Evolutionary conservation across 35 echinoderm and acorn worm genomes (phyloP).

Genomic region (Heliocidaris erythrogramma): DNA sequence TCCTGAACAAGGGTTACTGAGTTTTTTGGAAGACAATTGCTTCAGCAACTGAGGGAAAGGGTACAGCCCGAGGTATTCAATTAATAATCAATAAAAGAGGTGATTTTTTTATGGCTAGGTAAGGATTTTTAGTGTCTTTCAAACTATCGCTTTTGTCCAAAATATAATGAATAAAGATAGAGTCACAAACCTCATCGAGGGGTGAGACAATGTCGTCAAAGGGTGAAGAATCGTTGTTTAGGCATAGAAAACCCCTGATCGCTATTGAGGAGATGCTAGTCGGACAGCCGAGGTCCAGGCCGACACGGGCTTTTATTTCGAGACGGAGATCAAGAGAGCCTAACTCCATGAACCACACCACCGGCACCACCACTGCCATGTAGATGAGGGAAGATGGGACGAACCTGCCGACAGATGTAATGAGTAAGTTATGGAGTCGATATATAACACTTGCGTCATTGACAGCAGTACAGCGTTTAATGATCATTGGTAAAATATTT

Average conservation of each 20-base stretch:
- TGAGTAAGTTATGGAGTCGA: neutral
- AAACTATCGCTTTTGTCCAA: no score
- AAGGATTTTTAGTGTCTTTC: no score
- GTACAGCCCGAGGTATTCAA: no score
- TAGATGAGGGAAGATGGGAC: conserved; percentile 74
- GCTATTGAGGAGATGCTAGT: conserved; percentile 47
- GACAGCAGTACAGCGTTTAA: no score
- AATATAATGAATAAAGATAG: no score
- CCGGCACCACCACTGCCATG: conserved; percentile 62
- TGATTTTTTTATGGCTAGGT: no score
- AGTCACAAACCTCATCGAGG: neutral
- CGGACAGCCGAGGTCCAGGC: conserved; percentile 27
- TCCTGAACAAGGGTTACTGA: no score
- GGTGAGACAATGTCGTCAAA: conserved; percentile 24
- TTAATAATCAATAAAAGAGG: no score
- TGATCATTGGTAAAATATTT: no score
- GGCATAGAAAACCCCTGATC: conserved; percentile 52
- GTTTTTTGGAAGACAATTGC: no score
- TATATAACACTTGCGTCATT: no score
- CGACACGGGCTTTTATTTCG: conserved; percentile 40
- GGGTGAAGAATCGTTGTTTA: conserved; percentile 51
- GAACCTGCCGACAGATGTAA: conserved; percentile 49
- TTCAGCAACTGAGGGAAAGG: no score
- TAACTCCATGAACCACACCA: conserved; percentile 80
- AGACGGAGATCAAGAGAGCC: conserved; percentile 61